Base-by-base conservation (phyloP, 2,797 vertebrate species). In the Cephalopachus bancanus region DNA sequence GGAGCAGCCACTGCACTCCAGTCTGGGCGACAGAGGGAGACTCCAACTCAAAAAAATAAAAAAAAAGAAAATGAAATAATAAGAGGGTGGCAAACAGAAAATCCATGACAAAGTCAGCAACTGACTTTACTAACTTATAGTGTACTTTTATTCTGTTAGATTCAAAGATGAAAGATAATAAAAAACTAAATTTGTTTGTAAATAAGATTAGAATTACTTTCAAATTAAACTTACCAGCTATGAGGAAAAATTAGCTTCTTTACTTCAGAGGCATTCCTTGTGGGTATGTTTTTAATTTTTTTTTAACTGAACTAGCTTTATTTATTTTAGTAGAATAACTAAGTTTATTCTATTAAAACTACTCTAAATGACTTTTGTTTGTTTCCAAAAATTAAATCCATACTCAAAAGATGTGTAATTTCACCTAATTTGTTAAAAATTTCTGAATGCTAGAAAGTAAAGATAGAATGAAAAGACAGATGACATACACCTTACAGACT, bases 271-370 rank as follows among this genome's bases (percentile, higher is more conserved):
- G 19, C 24, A 85, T 24, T 55, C 24, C 55, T 55, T 55, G 9
- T 74, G 33, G 9, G 9, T 69, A 14, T 51, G 14, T 80, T 20
- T 57, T 53, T 37, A 9, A 72, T 69, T 84, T 49, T 6, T 6
- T 22, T 53, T 8, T 57, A 22, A 80, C 22, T 15, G 80, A 64
- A 72, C 37, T 80, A 87, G 28, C 16, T 86, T 95, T 80, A 65
- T 65, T 65, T 44, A 44, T 44, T 44, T 44, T 12, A 49, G 89
- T 75, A 12, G n/a, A 91, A 75, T 15, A 44, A 44, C 67, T 60
- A 85, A 71, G n/a, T 79, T 86, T 74, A 87, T 57, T 80, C 28
- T 81, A 33, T 57, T 87, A 85, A 83, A 92, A 53, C 55, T 83
- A 86, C n/a, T 71, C 57, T 53, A 65, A 69, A 94, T 75, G 12